Evolutionary conservation across 2,113 vertebrate species (phyloP), one percentile per base, ranked within the genome.

Genomic region (Heliornis fulica): DNA sequence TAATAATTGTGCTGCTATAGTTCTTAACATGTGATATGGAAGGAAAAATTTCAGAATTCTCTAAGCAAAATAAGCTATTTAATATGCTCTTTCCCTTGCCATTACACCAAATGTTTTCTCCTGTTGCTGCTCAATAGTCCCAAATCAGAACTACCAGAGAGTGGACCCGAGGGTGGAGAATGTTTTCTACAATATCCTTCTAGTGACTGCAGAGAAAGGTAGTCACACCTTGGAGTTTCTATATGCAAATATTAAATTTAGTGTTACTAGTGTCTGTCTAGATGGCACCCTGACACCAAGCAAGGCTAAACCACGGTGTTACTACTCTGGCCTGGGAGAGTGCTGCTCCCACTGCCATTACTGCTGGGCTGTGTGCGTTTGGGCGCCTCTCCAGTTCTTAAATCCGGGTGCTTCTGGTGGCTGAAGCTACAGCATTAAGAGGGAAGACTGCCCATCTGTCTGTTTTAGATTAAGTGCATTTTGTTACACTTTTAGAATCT

Each of bases 401-500:
- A n/a, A n/a, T n/a, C n/a, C 2, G 7, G 26, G 10, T 78, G 80
- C 53, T 86, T 79, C 50, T 11, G 23, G 4, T 76, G 53, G n/a
- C 60, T 51, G 11, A 84, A n/a, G 21, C 32, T 76, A 28, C 7
- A 20, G 2, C 25, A 46, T 10, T 36, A n/a, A 53, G 12, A 36
- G 48, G 21, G 29, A 53, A 46, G 18, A 46, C 16, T 53, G 12
- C 59, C 32, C 34, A 31, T 29, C 41, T 72, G 40, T 15, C 41
- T 15, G 1, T 4, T 59, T 63, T 5, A 61, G 50, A 3, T 29
- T 34, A 29, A 56, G 21, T 46, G 28, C 38, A 3, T 78, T 79
- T 66, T 65, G 7, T 26, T 43, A 5, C 3, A 0, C 3, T n/a
- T 26, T 50, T 25, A 19, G 2, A 43, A 11, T 26, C 10, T 36